These are phyloP conservation scores for Lithophane semibrunnea DNA, from an alignment of 2,888 invertebrate species.

Conservation along the genomic window DNA sequence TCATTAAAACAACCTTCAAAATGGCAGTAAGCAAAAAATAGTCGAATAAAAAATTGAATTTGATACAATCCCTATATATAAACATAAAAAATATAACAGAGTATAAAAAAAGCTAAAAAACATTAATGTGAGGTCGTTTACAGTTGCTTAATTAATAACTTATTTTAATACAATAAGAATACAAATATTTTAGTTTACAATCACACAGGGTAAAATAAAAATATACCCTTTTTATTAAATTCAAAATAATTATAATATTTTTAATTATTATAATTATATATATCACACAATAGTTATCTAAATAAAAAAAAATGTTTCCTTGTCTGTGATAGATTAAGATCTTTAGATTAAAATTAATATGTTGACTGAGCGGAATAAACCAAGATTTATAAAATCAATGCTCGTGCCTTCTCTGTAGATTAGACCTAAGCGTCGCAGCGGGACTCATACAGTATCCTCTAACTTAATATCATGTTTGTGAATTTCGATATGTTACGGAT, in stretches of 20 bases:
- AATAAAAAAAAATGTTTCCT: conserved; percentile 7
- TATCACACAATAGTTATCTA: conserved; percentile 46
- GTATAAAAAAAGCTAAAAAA: conserved; percentile 17
- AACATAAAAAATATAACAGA: conserved; percentile 12
- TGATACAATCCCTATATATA: conserved; percentile 20
- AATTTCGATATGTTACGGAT: too few species aligned
- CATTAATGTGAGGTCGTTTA: conserved; percentile 41
- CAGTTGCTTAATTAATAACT: conserved; percentile 34
- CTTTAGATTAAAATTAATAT: neutral
- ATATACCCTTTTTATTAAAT: conserved; percentile 21
- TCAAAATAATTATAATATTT: conserved; percentile 17
- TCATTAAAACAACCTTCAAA: neutral
- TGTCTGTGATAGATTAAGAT: conserved; percentile 20
- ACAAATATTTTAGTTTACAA: conserved; percentile 33
- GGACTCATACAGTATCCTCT: too few species aligned
- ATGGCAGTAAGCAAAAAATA: conserved; percentile 1
- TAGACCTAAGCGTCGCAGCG: too few species aligned
- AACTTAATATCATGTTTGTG: too few species aligned
- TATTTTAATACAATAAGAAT: neutral
- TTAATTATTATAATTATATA: neutral
- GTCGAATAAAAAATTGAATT: neutral
- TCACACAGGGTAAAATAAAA: conserved; percentile 41
- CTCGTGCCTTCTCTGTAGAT: too few species aligned
- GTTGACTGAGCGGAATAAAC: neutral
- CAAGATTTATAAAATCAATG: neutral